phyloP scores from a whole-genome alignment of 2,113 vertebrate genomes.

The Pomatorhinus ruficollis region DNA sequence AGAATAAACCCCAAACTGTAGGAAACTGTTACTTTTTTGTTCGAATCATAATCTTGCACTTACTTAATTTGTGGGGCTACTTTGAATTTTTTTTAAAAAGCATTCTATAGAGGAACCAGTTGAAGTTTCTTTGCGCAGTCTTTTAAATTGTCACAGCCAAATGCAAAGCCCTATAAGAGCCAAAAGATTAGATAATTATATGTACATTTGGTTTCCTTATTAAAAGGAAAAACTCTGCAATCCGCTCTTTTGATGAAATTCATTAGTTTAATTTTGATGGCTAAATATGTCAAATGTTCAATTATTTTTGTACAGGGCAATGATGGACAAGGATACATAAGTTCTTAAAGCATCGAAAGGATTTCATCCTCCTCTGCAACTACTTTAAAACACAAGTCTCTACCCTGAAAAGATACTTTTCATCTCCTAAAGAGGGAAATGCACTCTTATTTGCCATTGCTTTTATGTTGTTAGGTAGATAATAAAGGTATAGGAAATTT shows the following conservation, averaged over 20 bases:
- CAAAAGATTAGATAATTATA: neutral
- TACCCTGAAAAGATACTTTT: neutral
- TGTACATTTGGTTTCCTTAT: neutral
- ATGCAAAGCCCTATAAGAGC: neutral
- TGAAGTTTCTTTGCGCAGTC: neutral
- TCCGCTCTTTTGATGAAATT: neutral
- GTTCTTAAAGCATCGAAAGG: neutral
- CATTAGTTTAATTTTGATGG: neutral
- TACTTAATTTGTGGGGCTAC: neutral
- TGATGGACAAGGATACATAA: neutral
- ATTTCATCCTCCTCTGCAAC: neutral
- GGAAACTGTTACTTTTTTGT: neutral
- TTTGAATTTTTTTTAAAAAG: neutral
- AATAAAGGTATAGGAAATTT: neutral
- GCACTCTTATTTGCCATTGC: neutral
- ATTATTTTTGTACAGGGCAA: neutral
- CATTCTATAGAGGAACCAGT: neutral
- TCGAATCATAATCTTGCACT: neutral
- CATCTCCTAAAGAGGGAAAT: neutral
- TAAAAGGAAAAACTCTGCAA: neutral
- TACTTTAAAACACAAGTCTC: neutral
- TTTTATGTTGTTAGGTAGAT: neutral
- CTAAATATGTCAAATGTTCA: neutral
- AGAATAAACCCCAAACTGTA: rapidly evolving
- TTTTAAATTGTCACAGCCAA: neutral